These are phyloP conservation scores for Turritopsis rubra DNA, from an alignment of 30 jellyfish, hydroid and myxozoan species.

Conservation along the genomic window DNA sequence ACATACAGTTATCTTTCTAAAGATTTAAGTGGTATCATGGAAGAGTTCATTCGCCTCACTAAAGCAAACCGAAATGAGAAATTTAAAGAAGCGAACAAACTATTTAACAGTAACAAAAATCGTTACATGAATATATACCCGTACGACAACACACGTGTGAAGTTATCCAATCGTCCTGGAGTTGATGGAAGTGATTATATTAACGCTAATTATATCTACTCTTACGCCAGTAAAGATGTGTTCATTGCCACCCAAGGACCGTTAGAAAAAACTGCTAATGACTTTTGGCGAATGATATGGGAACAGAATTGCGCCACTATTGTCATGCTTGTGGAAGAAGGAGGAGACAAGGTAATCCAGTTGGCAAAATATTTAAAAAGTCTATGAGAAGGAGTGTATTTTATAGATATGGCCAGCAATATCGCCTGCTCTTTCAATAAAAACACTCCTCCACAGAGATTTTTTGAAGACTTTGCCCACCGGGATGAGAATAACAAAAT, in stretches of 20 bases:
- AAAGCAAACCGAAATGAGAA: constrained; percentile 48
- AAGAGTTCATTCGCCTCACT: constrained; percentile 84
- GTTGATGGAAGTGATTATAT: constrained; percentile 81
- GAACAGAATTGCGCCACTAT: constrained; percentile 75
- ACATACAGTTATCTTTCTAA: neutral
- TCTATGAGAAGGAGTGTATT: too few species aligned
- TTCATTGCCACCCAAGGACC: constrained; percentile 99
- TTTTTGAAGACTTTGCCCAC: too few species aligned
- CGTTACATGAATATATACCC: constrained; percentile 92
- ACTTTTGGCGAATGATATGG: constrained; percentile 99
- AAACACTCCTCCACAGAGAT: too few species aligned
- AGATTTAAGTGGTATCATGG: constrained; percentile 93
- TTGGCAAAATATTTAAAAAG: too few species aligned
- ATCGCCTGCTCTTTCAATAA: too few species aligned
- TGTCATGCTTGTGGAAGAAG: constrained; percentile 91
- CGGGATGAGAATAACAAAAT: too few species aligned
- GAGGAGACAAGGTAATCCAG: constrained; percentile 69
- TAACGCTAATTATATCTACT: constrained; percentile 79
- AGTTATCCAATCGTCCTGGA: constrained; percentile 45
- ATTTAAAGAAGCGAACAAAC: constrained; percentile 72
- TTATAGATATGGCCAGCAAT: too few species aligned
- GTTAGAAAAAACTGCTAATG: constrained; percentile 61
- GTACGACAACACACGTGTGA: constrained; percentile 84
- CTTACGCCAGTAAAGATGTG: constrained; percentile 50
- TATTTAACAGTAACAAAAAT: constrained; percentile 60